Percentiles rank a stretch among this genome's conserved stretches.
These are phyloP conservation scores for Martes martes DNA, from an alignment of 2,113 vertebrate species.

Conservation along the genomic window DNA sequence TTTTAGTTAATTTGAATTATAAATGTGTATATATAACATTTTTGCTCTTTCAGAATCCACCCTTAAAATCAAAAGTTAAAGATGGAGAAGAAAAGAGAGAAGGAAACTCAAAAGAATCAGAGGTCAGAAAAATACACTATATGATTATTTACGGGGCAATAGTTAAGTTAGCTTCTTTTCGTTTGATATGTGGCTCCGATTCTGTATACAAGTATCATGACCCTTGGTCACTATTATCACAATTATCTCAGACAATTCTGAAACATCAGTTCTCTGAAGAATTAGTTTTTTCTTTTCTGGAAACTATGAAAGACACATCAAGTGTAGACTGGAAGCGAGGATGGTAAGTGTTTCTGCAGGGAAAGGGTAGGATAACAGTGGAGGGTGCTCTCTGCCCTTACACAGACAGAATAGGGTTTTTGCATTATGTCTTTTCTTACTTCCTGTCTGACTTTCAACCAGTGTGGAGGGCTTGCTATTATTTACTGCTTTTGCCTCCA, in stretches of 20 bases:
- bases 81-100: slow-evolving; percentile 62
- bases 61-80: slow-evolving; percentile 57
- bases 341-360: background rate
- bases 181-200: background rate
- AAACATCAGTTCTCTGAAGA: background rate
- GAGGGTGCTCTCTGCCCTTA: background rate
- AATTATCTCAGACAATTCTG: background rate
- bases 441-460: background rate
- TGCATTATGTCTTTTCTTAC: background rate
- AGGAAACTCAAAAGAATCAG: slow-evolving; percentile 68
- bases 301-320: background rate
- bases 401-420: background rate
- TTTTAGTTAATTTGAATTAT: background rate
- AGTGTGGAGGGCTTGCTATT: background rate
- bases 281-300: background rate
- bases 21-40: background rate
- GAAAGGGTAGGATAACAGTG: background rate
- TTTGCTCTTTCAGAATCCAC: slow-evolving; percentile 73
- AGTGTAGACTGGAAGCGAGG: background rate
- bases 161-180: background rate
- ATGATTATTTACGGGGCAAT: background rate
- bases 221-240: background rate
- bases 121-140: slow-evolving; percentile 74
- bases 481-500: background rate
- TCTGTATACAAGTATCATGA: background rate